Base-by-base conservation (phyloP, 2,113 vertebrate genomes). In the Columba livia region DNA sequence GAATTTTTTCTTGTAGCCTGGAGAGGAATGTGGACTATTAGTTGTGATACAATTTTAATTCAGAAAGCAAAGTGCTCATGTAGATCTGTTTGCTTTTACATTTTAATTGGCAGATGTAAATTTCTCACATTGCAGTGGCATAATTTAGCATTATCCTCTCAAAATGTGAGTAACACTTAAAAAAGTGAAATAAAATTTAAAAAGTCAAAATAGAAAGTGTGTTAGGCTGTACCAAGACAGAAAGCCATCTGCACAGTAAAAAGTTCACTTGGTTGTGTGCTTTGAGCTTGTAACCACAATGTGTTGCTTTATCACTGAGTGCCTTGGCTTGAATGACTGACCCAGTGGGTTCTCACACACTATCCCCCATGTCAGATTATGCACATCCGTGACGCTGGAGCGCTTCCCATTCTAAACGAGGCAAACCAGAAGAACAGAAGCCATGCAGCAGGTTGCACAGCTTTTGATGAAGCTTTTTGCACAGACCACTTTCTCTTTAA, bases 341-440 rank as follows among this genome's bases (percentile, higher is more conserved):
- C 57, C 36, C 86, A 42, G 70, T 83, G n/a, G 89, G 90, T 73
- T 89, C 47, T 79, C 14, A 1, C 78, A 90, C 44, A 75, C 85
- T 94, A 42, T 89, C 92, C 79, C 73, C 69, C 53, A 13, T 19
- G 70, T 62, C 9, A 2, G 80, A 86, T 96, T 96, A 78, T 75
- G 56, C 6, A 40, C 57, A 61, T 81, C 87, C 51, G 44, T 56
- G 19, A 15, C 8, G 20, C 93, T 96, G 97, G 89, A 97, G 77
- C 0, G 0, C 36, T 93, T 93, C 93, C 94, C 73, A 24, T 91
- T 95, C 95, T 74, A 81, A 50, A 91, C 53, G 93, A 86, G 91
- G n/a, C 34, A 11, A 78, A 82, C 79, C 75, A 26, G 26, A 60
- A 56, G 94, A 94, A 93, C 87, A 95, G 94, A 93, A 93, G 84